Percentiles rank a stretch among this genome's conserved stretches.
These are phyloP conservation scores for Dolichallabes microphthalmus DNA, from an alignment of 2,113 vertebrate species.

Conservation along the genomic window DNA sequence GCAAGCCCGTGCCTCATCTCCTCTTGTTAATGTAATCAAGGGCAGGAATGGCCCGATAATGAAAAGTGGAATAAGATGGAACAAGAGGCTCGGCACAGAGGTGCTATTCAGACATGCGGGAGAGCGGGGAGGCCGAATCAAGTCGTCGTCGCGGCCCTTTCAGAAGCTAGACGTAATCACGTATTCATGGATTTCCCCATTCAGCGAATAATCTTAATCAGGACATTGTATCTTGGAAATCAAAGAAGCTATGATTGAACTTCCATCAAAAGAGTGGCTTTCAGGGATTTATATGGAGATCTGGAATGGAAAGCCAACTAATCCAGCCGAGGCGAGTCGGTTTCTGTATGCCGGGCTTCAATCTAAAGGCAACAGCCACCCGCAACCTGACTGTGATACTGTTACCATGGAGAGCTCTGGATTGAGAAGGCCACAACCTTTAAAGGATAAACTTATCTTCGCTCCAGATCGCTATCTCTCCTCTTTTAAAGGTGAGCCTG, in stretches of 20 bases:
- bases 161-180: constrained; percentile 48
- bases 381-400: constrained; percentile 15
- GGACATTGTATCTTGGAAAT: constrained; percentile 53
- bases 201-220: constrained; percentile 57
- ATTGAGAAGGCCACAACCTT: constrained; percentile 47
- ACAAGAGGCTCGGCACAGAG: constrained; percentile 44
- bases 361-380: constrained; percentile 35
- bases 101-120: constrained; percentile 32
- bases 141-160: constrained; percentile 22
- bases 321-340: constrained; percentile 14
- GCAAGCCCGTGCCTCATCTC: constrained; percentile 32
- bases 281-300: constrained; percentile 55
- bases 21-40: constrained; percentile 52
- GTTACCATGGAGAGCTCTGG: constrained; percentile 47
- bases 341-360: constrained; percentile 38
- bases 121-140: constrained; percentile 31
- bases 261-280: constrained; percentile 48
- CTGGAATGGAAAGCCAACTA: constrained; percentile 35
- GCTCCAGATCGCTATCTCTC: constrained; percentile 26
- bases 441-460: constrained; percentile 46
- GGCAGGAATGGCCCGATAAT: constrained; percentile 22
- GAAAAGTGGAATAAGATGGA: constrained; percentile 49
- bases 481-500: constrained; percentile 36
- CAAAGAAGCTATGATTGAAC: constrained; percentile 54
- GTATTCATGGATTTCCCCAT: constrained; percentile 47